A percentile compares a stretch with the other conserved stretches of the same genome.
phyloP scores from a whole-genome alignment of 1,140 invertebrate genomes.

The Solen grandis region DNA sequence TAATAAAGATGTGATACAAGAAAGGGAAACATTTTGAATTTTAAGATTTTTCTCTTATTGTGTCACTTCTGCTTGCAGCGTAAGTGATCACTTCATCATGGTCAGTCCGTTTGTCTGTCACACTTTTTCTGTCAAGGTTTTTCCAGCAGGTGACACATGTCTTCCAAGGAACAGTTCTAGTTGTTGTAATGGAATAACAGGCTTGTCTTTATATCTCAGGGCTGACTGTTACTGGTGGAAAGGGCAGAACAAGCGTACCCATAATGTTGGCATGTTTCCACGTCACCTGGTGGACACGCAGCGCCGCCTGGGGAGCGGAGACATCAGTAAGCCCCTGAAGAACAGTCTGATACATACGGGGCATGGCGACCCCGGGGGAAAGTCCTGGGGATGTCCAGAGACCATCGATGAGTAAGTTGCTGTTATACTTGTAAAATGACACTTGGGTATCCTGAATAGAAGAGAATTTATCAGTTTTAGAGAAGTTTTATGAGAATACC shows the following conservation, averaged over 20 bases:
- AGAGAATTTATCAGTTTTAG: no score
- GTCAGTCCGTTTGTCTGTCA: no score
- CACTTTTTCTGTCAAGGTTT: no score
- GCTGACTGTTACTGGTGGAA: conserved; percentile 97
- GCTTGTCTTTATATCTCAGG: conserved; percentile 71
- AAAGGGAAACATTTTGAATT: no score
- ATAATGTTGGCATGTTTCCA: conserved; percentile 89
- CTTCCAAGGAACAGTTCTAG: no score
- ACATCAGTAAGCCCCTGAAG: conserved; percentile 83
- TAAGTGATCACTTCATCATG: no score
- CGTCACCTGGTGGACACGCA: conserved; percentile 87
- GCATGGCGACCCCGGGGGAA: conserved; percentile 84
- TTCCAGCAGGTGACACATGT: no score
- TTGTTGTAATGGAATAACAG: no score
- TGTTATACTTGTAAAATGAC: background rate
- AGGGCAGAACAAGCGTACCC: conserved; percentile 94
- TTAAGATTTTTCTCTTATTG: no score
- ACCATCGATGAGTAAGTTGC: conserved; percentile 86
- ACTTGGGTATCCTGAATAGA: background rate
- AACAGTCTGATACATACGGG: conserved; percentile 94
- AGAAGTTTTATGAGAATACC: no score
- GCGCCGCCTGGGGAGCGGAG: conserved; percentile 73
- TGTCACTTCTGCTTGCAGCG: no score
- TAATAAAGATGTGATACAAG: no score
- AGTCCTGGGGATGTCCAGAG: conserved; percentile 93